Evolutionary conservation across 2,888 invertebrate genomes (phyloP).

Genomic region (Drosophila melanosoma): DNA sequence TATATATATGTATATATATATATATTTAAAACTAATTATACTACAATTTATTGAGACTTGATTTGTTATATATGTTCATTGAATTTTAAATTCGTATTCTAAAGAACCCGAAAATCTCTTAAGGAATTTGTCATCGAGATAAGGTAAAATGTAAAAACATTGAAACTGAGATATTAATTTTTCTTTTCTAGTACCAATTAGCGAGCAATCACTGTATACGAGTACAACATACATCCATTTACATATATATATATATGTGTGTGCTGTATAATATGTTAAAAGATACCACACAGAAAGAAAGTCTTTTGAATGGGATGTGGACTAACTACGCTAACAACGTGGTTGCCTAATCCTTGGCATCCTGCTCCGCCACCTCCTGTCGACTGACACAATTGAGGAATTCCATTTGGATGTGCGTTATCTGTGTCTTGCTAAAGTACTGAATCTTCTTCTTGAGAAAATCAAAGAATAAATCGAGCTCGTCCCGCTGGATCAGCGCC

Average conservation of each 20-base stretch:
- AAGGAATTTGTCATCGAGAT: background rate
- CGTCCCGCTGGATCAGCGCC: conserved; percentile 73
- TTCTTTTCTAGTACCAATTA: conserved; percentile 3
- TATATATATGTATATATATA: background rate
- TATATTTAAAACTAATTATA: background rate
- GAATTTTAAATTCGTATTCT: conserved; percentile 6
- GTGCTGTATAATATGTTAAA: background rate
- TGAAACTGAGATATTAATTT: background rate
- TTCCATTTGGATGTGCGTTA: conserved; percentile 83
- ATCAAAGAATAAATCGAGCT: conserved; percentile 83
- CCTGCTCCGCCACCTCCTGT: conserved; percentile 78
- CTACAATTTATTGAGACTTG: background rate
- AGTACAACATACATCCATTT: background rate
- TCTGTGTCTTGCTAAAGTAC: conserved; percentile 80
- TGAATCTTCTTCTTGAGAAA: conserved; percentile 83
- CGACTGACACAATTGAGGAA: conserved; percentile 82
- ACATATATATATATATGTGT: background rate
- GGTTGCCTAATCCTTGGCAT: conserved; percentile 62
- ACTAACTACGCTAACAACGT: conserved; percentile 2
- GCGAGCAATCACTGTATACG: conserved; percentile 13
- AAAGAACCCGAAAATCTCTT: background rate
- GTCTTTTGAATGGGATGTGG: background rate
- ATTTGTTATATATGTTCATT: background rate
- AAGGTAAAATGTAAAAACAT: background rate
- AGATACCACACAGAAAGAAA: background rate